Base-by-base conservation (phyloP, 2,113 vertebrate species). In the Lepus europaeus region DNA sequence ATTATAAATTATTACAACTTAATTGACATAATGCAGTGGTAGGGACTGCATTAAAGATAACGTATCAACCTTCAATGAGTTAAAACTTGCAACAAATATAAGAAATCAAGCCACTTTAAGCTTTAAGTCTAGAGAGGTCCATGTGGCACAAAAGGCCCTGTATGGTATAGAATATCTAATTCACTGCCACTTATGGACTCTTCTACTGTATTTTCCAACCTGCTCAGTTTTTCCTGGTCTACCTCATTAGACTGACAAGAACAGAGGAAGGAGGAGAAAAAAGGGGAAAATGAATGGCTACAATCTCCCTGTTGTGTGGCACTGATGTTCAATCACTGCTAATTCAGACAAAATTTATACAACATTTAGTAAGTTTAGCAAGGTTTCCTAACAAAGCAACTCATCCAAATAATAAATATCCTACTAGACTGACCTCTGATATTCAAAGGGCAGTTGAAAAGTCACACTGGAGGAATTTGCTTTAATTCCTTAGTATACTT, bases 1-100 rank as follows among this genome's bases (percentile, higher is more conserved):
- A 90, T 64, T 68, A 73, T 39, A 90, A 90, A 36, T 82, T 79
- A 56, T 84, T 91, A 63, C 73, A 91, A 88, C 80, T 83, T 76
- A 92, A 91, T 87, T 96, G 64, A 2, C 4, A 64, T 84, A 82
- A 94, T 87, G 61, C 25, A 91, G 27, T 4, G 2, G 72, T 12
- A 13, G 20, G 39, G 36, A 36, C 31, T 93, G 33, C 94, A 73
- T 87, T 73, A 4, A 8, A 94, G 85, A 81, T 69, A 89, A 80
- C 84, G 68, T 63, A 77, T 59, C 49, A 80, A 86, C 2, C 2
- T 17, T 36, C 80, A 53, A 27, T 66, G 25, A 89, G 13, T 84
- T 94, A 20, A 95, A 39, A 89, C 27, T 1, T 74, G 56, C 27
- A 87, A 63, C 31, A 90, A 94, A 92, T 33, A 69, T 64, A 85